Percentiles rank a stretch among this genome's conserved stretches.
phyloP scores from a whole-genome alignment of 2,888 invertebrate species.

The Matsumyia berberina region DNA sequence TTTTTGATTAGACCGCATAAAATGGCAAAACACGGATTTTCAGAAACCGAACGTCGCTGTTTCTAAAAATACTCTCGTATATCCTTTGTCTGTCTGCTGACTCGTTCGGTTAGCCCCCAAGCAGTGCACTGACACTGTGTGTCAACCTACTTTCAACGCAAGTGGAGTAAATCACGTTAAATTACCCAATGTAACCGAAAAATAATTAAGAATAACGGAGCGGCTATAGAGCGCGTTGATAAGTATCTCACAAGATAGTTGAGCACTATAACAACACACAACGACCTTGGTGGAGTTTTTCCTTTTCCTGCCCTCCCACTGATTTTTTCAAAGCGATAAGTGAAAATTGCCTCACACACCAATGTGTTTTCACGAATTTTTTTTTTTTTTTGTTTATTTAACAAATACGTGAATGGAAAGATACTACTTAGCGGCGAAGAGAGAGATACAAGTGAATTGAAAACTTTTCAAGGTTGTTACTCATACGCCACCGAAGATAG shows the following conservation, averaged over 20 bases:
- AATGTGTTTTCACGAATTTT: slow-evolving; percentile 6
- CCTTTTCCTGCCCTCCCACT: not conserved
- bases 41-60: slow-evolving; percentile 13
- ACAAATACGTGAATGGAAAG: slow-evolving; percentile 29
- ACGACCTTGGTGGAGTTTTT: slow-evolving; percentile 25
- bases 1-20: not conserved
- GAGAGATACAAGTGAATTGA: slow-evolving; percentile 20
- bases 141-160: slow-evolving; percentile 39
- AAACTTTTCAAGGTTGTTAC: slow-evolving; percentile 34
- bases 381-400: slow-evolving; percentile 7
- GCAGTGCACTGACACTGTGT: slow-evolving; percentile 6
- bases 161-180: slow-evolving; percentile 17
- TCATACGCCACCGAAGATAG: slow-evolving; percentile 10
- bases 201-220: slow-evolving; percentile 1
- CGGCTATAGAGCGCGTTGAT: slow-evolving; percentile 7
- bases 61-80: slow-evolving; percentile 24
- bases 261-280: slow-evolving; percentile 25
- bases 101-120: slow-evolving; percentile 6
- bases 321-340: not conserved
- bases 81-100: slow-evolving; percentile 28
- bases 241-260: slow-evolving; percentile 2
- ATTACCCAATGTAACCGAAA: slow-evolving; percentile 15
- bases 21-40: slow-evolving; percentile 17
- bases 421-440: slow-evolving; percentile 2
- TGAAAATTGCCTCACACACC: slow-evolving; percentile 20